Percentiles rank a stretch among this genome's conserved stretches.
Conservation (phyloP, 2,113 vertebrate species). For the Larimichthys crocea region DNA sequence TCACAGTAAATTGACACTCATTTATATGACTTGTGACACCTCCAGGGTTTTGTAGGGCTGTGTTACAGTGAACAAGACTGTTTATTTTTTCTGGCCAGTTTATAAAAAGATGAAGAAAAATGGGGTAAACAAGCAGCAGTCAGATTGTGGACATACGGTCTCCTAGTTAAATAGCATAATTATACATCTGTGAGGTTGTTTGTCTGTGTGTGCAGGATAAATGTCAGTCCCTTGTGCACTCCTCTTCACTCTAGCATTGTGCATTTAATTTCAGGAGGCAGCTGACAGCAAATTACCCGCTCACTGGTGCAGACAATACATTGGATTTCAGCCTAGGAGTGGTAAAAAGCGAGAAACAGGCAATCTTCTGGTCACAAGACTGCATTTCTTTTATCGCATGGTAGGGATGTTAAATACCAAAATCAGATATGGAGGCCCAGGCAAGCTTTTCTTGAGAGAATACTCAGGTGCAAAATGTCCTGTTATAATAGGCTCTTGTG, state of each 20-base stretch:
- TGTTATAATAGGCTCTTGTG: not conserved
- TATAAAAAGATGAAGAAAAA: slow-evolving; percentile 9
- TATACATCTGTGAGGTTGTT: slow-evolving; percentile 11
- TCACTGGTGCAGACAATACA: slow-evolving; percentile 36
- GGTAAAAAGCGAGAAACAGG: slow-evolving; percentile 9
- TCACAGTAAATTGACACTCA: no score
- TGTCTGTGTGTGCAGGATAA: slow-evolving; percentile 9
- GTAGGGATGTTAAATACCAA: not conserved
- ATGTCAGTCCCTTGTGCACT: slow-evolving; percentile 22
- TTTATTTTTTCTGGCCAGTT: not conserved
- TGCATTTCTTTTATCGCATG: slow-evolving; percentile 2
- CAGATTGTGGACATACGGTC: not conserved
- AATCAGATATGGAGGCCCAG: slow-evolving; percentile 14
- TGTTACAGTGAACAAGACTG: no score
- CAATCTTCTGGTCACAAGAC: slow-evolving; percentile 2
- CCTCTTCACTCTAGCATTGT: slow-evolving; percentile 34
- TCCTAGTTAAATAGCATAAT: slow-evolving; percentile 22
- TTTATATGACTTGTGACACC: not conserved
- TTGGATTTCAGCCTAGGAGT: slow-evolving; percentile 27
- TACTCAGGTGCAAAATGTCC: slow-evolving; percentile 1
- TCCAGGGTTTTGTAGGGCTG: not conserved
- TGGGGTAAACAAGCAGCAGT: not conserved
- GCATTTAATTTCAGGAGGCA: slow-evolving; percentile 46
- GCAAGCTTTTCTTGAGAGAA: slow-evolving; percentile 6
- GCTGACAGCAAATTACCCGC: slow-evolving; percentile 55